A percentile compares a stretch with the other conserved stretches of the same genome.
phyloP scores from a whole-genome alignment of 2,797 vertebrate genomes.

The Xenops minutus region DNA sequence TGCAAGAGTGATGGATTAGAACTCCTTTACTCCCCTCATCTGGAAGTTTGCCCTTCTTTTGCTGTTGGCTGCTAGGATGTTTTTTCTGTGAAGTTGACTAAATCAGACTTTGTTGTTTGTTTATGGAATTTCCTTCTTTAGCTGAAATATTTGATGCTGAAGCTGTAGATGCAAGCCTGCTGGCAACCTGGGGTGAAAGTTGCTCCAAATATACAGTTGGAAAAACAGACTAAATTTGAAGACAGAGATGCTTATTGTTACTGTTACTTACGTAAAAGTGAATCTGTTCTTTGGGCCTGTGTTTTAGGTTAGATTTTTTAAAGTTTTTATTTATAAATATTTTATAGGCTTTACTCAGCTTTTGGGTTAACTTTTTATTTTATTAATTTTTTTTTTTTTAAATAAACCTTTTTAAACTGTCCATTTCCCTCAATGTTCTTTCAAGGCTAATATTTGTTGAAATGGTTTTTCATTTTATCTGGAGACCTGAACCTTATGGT shows the following conservation, averaged over 20 bases:
- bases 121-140: slow-evolving; percentile 29
- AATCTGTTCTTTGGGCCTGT: neutral
- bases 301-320: neutral
- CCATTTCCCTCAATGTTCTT: neutral
- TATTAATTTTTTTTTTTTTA: neutral
- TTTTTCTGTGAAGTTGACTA: neutral
- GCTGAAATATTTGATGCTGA: slow-evolving; percentile 4
- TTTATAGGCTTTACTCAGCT: neutral
- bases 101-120: slow-evolving; percentile 1
- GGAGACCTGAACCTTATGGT: neutral
- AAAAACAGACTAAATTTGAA: neutral
- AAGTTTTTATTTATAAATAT: neutral
- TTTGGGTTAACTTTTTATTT: neutral
- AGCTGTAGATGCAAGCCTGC: neutral
- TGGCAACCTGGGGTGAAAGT: neutral
- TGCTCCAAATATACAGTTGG: neutral
- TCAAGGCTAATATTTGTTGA: neutral
- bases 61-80: neutral
- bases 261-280: neutral
- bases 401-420: neutral
- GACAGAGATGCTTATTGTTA: neutral
- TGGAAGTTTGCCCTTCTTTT: slow-evolving; percentile 11
- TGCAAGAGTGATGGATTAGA: neutral
- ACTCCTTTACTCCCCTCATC: neutral
- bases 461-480: neutral